Evolutionary conservation across 2,888 invertebrate genomes (phyloP), one percentile per base, ranked within the genome.

Genomic region (Mycalesis mineus): DNA sequence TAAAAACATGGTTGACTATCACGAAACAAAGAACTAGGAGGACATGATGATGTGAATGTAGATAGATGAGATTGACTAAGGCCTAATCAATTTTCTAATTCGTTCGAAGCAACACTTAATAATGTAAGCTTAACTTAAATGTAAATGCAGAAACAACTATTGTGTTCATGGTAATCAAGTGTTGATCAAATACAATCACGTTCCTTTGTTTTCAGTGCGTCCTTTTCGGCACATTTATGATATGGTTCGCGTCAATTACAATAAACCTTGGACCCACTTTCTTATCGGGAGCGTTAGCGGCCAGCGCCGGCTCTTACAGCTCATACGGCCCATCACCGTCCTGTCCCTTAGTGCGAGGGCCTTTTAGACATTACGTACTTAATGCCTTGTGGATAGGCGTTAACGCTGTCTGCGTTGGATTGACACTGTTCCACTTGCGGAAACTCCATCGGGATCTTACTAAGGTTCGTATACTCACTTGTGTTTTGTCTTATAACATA

Each of bases 191-290:
- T 13, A 49, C 13, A 40, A 29, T 36, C 9, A 48, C 6, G 7
- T 29, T 49, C 7, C 7, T 60, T 72, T 83, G 84, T 74, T 88
- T 87, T 15, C 94, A 96, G 91, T 97, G 97, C 84, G 96, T 97
- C 62, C 91, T 96, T 49, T 97, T 97, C 84, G 97, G 97, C 63
- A 94, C 96, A 53, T 95, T 96, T 83, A 97, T 97, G 94, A 96
- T 97, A 76, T 97, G 97, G 97, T 97, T 97, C 86, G 95, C 96
- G 54, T 95, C 95, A 65, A 94, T 97, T 77, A 95, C 96, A 52
- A 95, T 97, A 80, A 96, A 97, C 88, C 92, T 97, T 69, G 97
- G 97, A 28, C 96, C 96, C 31, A 96, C 96, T 36, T 95, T 96
- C 85, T 90, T 96, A 73, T 95, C 93, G 74, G 96, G 96, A 50